Evolutionary conservation across 2,113 vertebrate genomes (phyloP).

Genomic region (Lichenostomus cassidix): DNA sequence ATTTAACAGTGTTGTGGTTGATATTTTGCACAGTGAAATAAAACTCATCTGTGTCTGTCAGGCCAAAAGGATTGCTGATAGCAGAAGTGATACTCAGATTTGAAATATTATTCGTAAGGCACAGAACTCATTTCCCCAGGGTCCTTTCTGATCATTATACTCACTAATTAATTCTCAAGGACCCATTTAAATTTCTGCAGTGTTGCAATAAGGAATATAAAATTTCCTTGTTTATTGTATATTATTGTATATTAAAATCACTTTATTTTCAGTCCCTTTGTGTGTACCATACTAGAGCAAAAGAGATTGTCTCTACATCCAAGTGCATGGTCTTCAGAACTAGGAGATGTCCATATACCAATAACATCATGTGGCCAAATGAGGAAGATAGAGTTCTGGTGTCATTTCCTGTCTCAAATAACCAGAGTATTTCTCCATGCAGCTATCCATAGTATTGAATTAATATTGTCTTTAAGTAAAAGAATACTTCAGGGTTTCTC

Average conservation of each 20-base stretch:
- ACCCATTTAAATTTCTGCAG: neutral
- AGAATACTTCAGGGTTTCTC: neutral
- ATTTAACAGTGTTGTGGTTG: neutral
- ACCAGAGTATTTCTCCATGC: neutral
- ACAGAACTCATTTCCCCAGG: neutral
- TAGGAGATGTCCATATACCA: neutral
- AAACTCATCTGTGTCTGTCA: neutral
- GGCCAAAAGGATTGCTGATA: neutral
- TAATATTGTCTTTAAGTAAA: neutral
- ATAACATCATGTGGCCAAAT: neutral
- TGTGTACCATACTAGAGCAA: neutral
- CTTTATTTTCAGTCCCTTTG: neutral
- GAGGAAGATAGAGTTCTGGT: neutral
- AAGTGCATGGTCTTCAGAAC: neutral
- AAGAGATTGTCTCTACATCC: neutral
- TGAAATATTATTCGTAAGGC: neutral
- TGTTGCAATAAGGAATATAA: neutral
- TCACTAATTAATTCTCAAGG: neutral
- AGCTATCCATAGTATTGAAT: neutral
- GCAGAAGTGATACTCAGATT: neutral
- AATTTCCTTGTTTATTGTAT: neutral
- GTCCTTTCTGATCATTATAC: neutral
- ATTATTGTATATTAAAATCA: neutral
- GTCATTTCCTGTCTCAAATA: neutral
- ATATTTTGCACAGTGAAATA: neutral